phyloP scores from a whole-genome alignment of 1,140 invertebrate species.

The Radopholus similis region DNA sequence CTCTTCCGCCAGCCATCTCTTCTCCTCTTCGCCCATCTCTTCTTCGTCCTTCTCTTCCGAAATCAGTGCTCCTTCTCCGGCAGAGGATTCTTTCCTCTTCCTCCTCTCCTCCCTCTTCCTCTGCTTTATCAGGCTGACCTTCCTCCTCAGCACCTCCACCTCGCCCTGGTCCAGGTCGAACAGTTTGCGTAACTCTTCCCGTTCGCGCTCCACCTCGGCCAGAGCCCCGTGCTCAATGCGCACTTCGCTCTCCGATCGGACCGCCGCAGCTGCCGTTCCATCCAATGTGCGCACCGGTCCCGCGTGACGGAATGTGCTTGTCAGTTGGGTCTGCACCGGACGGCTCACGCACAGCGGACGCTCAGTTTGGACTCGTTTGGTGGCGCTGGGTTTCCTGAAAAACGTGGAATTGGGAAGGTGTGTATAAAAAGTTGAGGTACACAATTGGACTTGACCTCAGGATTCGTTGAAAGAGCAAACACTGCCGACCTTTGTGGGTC shows the following conservation, averaged over 20 bases:
- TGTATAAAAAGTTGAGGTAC: neutral
- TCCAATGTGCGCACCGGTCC: neutral
- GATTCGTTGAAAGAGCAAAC: no score
- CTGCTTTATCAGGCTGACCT: neutral
- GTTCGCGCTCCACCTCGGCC: neutral
- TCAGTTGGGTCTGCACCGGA: conserved; percentile 16
- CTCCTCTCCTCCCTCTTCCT: neutral
- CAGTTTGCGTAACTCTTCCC: conserved; percentile 2
- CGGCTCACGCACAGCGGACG: neutral
- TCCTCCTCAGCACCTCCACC: neutral
- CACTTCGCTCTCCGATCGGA: neutral
- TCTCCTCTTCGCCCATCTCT: conserved; percentile 3
- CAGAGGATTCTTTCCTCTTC: neutral
- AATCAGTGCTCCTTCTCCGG: neutral
- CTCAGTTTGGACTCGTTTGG: conserved; percentile 3
- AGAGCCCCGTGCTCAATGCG: neutral
- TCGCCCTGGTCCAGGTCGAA: conserved; percentile 7
- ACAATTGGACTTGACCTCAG: neutral
- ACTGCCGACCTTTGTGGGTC: neutral
- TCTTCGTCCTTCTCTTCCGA: conserved; percentile 5
- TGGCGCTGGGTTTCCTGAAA: neutral
- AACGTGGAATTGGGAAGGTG: neutral
- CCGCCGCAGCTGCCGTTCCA: neutral
- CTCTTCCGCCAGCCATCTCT: neutral
- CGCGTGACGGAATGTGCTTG: conserved; percentile 19